Evolutionary conservation across 1,140 invertebrate genomes (phyloP).

Genomic region (Teleopsis dalmanni): DNA sequence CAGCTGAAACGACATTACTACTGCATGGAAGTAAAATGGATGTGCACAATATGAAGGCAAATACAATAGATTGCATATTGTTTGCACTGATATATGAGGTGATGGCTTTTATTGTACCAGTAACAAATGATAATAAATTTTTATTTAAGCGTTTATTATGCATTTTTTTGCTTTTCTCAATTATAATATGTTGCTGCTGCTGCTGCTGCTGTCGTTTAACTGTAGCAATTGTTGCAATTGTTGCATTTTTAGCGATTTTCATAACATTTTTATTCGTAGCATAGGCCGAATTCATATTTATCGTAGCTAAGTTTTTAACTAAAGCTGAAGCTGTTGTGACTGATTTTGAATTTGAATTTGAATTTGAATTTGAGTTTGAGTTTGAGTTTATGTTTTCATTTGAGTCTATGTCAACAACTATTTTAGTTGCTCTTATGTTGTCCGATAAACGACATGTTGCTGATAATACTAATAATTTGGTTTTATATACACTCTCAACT

Average conservation of each 20-base stretch:
- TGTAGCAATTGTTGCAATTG: background rate
- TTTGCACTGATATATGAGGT: constrained; percentile 5
- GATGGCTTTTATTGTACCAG: constrained; percentile 15
- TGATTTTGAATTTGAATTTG: background rate
- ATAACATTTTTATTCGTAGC: too few relatives aligned
- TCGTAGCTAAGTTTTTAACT: too few relatives aligned
- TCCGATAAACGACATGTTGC: too few relatives aligned
- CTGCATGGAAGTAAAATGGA: constrained; percentile 21
- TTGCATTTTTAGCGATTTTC: constrained; percentile 20
- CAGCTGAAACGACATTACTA: constrained; percentile 18
- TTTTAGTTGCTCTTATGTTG: too few relatives aligned
- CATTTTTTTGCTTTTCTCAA: constrained; percentile 6
- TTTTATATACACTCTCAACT: constrained; percentile 16
- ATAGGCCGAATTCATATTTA: too few relatives aligned
- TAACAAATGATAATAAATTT: too few relatives aligned
- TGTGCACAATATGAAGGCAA: constrained; percentile 12
- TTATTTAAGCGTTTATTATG: too few relatives aligned
- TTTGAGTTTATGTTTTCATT: constrained; percentile 17
- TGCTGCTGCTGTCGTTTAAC: background rate
- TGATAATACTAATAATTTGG: background rate
- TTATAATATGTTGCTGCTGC: background rate
- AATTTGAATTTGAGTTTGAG: constrained; percentile 20
- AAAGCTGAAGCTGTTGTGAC: constrained; percentile 18
- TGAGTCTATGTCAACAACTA: constrained; percentile 13
- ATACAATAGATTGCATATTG: constrained; percentile 16